These are phyloP conservation scores for Lumbricus terrestris DNA, from an alignment of 2,888 invertebrate species.

Conservation along the genomic window DNA sequence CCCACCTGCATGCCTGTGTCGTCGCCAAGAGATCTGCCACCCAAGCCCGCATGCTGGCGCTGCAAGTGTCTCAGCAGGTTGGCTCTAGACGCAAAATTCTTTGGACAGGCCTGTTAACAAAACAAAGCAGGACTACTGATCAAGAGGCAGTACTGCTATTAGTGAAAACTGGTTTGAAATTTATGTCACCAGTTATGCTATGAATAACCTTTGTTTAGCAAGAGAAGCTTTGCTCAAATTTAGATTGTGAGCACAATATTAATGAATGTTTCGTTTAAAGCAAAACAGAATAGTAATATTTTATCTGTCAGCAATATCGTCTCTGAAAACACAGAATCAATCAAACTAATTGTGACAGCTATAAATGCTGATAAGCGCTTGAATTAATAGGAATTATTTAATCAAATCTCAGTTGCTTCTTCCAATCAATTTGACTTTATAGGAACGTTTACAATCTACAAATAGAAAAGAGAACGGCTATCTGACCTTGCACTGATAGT, in stretches of 20 bases:
- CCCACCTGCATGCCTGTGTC: neutral
- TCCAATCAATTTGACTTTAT: neutral
- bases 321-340: neutral
- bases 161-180: neutral
- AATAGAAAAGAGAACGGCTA: conserved; percentile 36
- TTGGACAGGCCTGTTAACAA: conserved; percentile 47
- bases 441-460: neutral
- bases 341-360: neutral
- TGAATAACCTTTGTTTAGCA: neutral
- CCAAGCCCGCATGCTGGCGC: conserved; percentile 52
- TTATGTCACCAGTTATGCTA: neutral
- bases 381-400: neutral
- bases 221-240: neutral
- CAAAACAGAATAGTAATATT: neutral
- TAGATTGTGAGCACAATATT: neutral
- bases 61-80: conserved; percentile 59
- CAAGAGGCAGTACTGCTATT: neutral
- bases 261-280: neutral
- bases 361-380: neutral
- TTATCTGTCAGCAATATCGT: neutral
- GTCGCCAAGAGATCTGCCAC: neutral
- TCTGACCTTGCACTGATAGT: conserved; percentile 57
- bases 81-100: conserved; percentile 58
- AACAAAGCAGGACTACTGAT: neutral
- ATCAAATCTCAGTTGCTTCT: neutral